phyloP scores from a whole-genome alignment of 2,888 invertebrate genomes.

The Thecocarcelia acutangulata region DNA sequence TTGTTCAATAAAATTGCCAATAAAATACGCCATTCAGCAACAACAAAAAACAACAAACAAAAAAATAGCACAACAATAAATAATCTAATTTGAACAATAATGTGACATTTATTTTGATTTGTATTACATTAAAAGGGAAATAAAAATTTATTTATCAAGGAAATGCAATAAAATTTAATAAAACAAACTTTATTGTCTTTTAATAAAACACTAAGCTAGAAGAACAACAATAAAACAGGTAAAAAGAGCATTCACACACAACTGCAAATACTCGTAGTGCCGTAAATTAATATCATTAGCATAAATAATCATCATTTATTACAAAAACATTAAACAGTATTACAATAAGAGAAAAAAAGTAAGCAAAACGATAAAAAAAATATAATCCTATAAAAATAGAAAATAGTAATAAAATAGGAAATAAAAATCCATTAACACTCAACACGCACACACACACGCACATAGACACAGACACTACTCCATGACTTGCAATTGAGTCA shows the following conservation, averaged over 20 bases:
- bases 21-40: no score
- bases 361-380: constrained; percentile 3
- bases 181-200: constrained; percentile 51
- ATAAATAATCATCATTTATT: constrained; percentile 65
- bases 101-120: constrained; percentile 53
- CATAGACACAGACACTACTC: not conserved
- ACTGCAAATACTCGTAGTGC: not conserved
- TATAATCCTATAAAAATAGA: constrained; percentile 44
- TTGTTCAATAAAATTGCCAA: no score
- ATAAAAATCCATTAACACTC: constrained; percentile 43
- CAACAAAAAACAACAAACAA: not conserved
- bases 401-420: constrained; percentile 30
- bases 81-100: constrained; percentile 44
- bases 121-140: constrained; percentile 23
- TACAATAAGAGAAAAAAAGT: constrained; percentile 1
- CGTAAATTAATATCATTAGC: constrained; percentile 60
- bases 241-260: constrained; percentile 22
- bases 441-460: not conserved
- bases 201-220: constrained; percentile 35
- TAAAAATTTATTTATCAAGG: not conserved
- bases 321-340: constrained; percentile 31
- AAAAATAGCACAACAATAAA: constrained; percentile 3
- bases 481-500: not conserved
- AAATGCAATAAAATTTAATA: constrained; percentile 41
- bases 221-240: not conserved